phyloP scores from a whole-genome alignment of 2,888 invertebrate species.

The Athripsodes cinereus region DNA sequence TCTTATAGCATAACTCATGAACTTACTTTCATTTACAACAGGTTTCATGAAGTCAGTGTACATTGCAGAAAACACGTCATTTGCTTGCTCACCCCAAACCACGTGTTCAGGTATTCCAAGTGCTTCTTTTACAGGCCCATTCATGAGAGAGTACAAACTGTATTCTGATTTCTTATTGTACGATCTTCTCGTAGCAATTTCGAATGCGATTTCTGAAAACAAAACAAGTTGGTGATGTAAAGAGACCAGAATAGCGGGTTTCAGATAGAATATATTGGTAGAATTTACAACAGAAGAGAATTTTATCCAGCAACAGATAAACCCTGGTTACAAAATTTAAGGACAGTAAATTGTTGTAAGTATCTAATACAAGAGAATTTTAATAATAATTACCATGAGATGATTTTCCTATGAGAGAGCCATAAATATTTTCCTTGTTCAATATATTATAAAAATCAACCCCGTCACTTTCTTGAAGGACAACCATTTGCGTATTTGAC shows the following conservation, averaged over 20 bases:
- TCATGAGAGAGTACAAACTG: constrained; percentile 58
- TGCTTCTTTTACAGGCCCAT: constrained; percentile 58
- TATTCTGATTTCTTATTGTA: constrained; percentile 3
- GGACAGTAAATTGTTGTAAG: too few species aligned
- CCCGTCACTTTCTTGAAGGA: constrained; percentile 53
- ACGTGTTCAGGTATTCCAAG: constrained; percentile 59
- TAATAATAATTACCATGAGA: too few species aligned
- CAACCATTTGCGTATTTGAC: constrained; percentile 56
- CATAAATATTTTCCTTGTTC: constrained; percentile 35
- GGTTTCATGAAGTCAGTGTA: constrained; percentile 75
- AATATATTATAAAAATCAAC: constrained; percentile 83
- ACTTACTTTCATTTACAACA: constrained; percentile 55
- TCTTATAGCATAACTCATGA: too few species aligned
- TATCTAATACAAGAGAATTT: too few species aligned
- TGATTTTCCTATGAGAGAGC: too few species aligned
- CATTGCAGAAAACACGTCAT: constrained; percentile 53
- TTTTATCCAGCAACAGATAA: too few species aligned
- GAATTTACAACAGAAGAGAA: too few species aligned
- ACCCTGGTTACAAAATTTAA: too few species aligned
- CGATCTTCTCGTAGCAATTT: neutral
- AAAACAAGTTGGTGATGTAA: too few species aligned
- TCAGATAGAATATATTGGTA: too few species aligned
- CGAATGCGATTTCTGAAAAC: neutral
- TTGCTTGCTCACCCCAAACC: constrained; percentile 59
- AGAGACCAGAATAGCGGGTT: too few species aligned